phyloP scores from a whole-genome alignment of 2,113 vertebrate genomes.

The Paradisaea rubra region DNA sequence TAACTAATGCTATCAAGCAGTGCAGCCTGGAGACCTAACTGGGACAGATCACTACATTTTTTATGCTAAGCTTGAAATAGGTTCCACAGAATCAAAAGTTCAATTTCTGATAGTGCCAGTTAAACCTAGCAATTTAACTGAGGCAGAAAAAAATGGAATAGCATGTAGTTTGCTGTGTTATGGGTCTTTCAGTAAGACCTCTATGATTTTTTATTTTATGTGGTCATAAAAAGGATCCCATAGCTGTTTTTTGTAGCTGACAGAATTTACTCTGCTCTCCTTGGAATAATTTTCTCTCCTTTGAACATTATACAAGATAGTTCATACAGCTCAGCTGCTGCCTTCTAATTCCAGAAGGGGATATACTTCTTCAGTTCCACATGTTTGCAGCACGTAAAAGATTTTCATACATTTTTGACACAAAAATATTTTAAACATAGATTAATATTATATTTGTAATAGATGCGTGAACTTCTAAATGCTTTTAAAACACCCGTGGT shows the following conservation, averaged over 20 bases:
- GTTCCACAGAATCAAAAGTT: not conserved
- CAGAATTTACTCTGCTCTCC: not conserved
- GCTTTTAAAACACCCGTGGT: not conserved
- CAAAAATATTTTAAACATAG: not conserved
- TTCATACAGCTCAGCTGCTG: not conserved
- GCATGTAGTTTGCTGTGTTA: not conserved
- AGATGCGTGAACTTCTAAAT: not conserved
- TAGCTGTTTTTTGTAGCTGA: not conserved
- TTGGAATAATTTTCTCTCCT: not conserved
- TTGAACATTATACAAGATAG: not conserved
- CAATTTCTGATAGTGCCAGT: not conserved
- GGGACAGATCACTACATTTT: not conserved
- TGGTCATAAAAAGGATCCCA: not conserved
- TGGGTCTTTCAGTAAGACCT: not conserved
- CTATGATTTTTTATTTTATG: conserved; percentile 21
- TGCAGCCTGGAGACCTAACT: not conserved
- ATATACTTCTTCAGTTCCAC: not conserved
- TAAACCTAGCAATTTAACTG: not conserved
- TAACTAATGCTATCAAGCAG: not conserved
- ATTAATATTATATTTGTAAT: not conserved
- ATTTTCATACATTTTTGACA: not conserved
- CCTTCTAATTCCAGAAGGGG: not conserved
- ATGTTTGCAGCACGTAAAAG: not conserved
- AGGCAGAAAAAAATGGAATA: not conserved
- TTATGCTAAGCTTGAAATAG: not conserved